Evolutionary conservation across 1,140 invertebrate genomes (phyloP).

Genomic region (Macrobrachium rosenbergii): DNA sequence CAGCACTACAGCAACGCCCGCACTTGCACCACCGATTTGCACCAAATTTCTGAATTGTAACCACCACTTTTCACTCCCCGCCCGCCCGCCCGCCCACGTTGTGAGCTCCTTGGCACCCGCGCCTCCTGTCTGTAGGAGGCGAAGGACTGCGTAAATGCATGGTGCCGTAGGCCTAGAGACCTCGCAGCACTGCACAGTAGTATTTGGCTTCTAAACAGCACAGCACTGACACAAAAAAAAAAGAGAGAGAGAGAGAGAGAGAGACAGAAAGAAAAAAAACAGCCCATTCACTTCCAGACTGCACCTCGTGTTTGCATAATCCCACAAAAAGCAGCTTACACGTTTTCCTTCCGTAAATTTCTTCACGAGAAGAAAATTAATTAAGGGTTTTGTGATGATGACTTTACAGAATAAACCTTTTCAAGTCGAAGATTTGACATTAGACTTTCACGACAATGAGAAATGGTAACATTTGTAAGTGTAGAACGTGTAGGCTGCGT

Average conservation of each 20-base stretch:
- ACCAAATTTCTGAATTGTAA: constrained; percentile 13
- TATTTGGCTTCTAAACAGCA: not conserved
- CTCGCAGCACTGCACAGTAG: constrained; percentile 31
- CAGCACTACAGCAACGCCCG: constrained; percentile 26
- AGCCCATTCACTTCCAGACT: not conserved
- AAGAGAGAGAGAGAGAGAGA: no score
- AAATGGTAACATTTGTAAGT: no score
- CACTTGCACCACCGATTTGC: constrained; percentile 31
- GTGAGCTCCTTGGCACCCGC: no score
- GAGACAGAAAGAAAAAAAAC: no score
- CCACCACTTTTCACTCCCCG: not conserved
- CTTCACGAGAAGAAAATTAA: no score
- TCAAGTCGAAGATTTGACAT: no score
- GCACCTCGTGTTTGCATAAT: not conserved
- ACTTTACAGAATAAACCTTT: no score
- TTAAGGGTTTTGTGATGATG: no score
- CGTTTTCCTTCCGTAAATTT: no score
- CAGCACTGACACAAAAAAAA: not conserved
- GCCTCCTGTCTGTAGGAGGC: no score
- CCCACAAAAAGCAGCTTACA: not conserved
- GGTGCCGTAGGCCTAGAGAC: constrained; percentile 49
- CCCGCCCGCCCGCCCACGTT: not conserved
- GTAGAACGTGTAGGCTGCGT: no score
- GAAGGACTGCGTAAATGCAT: constrained; percentile 15
- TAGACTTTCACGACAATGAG: no score